These are phyloP conservation scores for Agrochola lychnidis DNA, from an alignment of 2,888 invertebrate species.

Conservation along the genomic window DNA sequence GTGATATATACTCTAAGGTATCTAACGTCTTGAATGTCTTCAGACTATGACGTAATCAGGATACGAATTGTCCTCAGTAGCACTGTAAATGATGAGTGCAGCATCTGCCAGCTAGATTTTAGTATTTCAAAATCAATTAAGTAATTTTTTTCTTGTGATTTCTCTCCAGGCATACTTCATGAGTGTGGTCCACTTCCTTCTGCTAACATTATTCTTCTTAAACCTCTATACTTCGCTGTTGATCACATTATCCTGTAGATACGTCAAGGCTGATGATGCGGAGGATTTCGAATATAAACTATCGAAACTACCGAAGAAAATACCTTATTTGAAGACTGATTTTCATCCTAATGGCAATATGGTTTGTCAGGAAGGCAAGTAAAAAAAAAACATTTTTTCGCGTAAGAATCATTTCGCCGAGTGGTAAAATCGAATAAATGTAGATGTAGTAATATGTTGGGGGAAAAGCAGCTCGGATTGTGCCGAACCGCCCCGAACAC, in stretches of 20 bases:
- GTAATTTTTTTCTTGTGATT: background rate
- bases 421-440: too few relatives aligned
- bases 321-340: conserved; percentile 74
- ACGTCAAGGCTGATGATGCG: conserved; percentile 74
- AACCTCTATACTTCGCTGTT: conserved; percentile 86
- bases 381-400: too few relatives aligned
- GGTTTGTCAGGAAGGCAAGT: conserved; percentile 81
- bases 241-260: conserved; percentile 84
- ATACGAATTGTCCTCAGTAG: background rate
- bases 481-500: too few relatives aligned
- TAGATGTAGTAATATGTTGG: too few relatives aligned
- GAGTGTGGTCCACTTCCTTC: conserved; percentile 87
- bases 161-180: conserved; percentile 86
- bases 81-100: background rate
- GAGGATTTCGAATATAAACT: conserved; percentile 75
- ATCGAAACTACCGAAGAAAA: conserved; percentile 68
- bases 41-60: background rate
- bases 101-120: background rate
- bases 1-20: too few relatives aligned
- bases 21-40: background rate
- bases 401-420: too few relatives aligned
- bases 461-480: too few relatives aligned
- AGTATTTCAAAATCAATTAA: background rate
- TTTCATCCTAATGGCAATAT: conserved; percentile 82
- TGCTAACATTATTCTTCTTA: conserved; percentile 85